These are phyloP conservation scores for Trichogramma pretiosum DNA, from an alignment of 1,140 invertebrate species.

Conservation along the genomic window DNA sequence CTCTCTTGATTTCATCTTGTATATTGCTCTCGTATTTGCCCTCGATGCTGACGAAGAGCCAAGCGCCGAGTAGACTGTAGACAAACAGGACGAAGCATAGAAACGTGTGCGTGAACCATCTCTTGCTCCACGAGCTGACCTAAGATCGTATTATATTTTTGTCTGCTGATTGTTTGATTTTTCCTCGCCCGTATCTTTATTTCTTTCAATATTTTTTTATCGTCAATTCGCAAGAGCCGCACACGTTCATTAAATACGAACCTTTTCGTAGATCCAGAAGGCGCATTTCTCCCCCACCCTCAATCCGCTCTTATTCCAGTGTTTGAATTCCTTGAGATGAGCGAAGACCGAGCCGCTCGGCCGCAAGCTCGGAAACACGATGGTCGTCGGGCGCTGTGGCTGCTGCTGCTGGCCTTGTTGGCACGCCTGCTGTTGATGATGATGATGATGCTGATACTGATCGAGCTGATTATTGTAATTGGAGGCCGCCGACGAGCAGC, in stretches of 20 bases:
- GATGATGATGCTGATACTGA: too few relatives aligned
- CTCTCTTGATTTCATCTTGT: slow-evolving; percentile 44
- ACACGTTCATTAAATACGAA: too few relatives aligned
- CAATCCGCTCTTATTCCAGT: slow-evolving; percentile 70
- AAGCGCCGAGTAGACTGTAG: slow-evolving; percentile 70
- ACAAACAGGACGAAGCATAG: slow-evolving; percentile 64
- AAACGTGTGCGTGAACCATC: slow-evolving; percentile 84
- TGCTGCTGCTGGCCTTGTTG: too few relatives aligned
- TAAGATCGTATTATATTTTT: slow-evolving; percentile 18
- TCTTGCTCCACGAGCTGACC: slow-evolving; percentile 63
- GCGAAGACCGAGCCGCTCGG: slow-evolving; percentile 65
- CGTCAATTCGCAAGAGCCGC: too few relatives aligned
- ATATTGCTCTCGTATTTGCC: slow-evolving; percentile 50
- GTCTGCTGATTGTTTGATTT: neutral
- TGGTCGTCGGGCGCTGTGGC: too few relatives aligned
- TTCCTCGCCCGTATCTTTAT: too few relatives aligned
- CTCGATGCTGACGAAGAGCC: slow-evolving; percentile 67
- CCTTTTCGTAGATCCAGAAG: slow-evolving; percentile 69
- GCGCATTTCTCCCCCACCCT: slow-evolving; percentile 73
- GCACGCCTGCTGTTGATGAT: too few relatives aligned
- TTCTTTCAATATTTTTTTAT: too few relatives aligned
- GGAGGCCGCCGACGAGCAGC: too few relatives aligned
- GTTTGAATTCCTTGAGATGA: slow-evolving; percentile 65
- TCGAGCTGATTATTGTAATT: too few relatives aligned
- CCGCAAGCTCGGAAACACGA: too few relatives aligned